Conservation (phyloP, 2,888 invertebrate species). For the Hypolimnas misippus region DNA sequence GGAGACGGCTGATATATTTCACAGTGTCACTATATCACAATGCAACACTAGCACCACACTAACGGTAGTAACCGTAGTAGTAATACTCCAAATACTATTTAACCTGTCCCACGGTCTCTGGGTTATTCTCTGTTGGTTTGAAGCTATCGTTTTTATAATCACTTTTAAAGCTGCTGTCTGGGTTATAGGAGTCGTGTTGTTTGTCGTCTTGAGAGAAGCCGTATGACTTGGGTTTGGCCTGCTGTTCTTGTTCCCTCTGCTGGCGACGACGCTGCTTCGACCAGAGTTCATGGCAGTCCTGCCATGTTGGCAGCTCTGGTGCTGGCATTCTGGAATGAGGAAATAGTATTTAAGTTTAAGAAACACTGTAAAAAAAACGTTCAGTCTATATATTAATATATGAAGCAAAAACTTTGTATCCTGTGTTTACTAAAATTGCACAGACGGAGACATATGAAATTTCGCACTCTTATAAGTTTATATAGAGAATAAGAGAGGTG, state of each 20-base stretch:
- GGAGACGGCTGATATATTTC: too few species aligned
- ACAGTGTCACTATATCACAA: conserved; percentile 8
- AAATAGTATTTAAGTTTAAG: too few species aligned
- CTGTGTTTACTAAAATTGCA: too few species aligned
- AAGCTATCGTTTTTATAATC: conserved; percentile 64
- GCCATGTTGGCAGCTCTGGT: conserved; percentile 95
- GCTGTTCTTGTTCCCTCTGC: conserved; percentile 89
- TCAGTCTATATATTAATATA: too few species aligned
- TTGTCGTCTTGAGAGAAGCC: conserved; percentile 51
- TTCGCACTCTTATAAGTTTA: too few species aligned
- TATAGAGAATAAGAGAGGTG: too few species aligned
- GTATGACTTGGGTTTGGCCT: conserved; percentile 49
- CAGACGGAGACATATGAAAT: too few species aligned
- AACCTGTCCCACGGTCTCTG: conserved; percentile 67
- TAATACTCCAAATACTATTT: conserved; percentile 69
- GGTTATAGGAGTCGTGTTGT: conserved; percentile 52
- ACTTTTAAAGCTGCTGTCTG: conserved; percentile 59
- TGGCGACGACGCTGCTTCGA: conserved; percentile 96
- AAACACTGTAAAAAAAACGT: too few species aligned
- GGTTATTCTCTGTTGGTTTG: conserved; percentile 60
- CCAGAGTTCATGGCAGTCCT: conserved; percentile 99
- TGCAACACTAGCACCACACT: conserved; percentile 13
- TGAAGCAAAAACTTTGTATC: too few species aligned
- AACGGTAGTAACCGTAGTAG: conserved; percentile 52
- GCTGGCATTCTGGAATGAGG: conserved; percentile 87